Base-by-base conservation (phyloP, 2,888 invertebrate species). In the Eupithecia exiguata region DNA sequence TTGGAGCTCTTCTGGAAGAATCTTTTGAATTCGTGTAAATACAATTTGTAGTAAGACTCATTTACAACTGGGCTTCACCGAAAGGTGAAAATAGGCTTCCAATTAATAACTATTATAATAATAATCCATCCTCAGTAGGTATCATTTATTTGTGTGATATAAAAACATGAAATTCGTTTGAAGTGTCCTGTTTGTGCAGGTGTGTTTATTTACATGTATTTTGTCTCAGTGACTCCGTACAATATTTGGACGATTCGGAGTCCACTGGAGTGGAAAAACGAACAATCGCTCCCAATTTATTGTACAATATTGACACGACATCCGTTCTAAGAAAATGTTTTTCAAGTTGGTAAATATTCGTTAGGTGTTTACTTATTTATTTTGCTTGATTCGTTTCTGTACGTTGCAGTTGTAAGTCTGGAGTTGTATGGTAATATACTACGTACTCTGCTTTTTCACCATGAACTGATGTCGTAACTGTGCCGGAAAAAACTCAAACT, bases 201-300 rank as follows among this genome's bases (percentile, higher is more conserved):
- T 40, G 71, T 72, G 75, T 78, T 78, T 82, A 80, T 82, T 81
- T 81, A 80, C 80, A 78, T 81, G 72, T 71, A 78, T 78, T 78
- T 76, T 78, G 76, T 81, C 75, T 79, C 79, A 78, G 74, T 80
- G 77, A 69, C 74, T 76, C 74, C 76, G 77, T 80, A 81, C 83
- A 80, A 83, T 83, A 82, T 84, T 84, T 84, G 83, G 74, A 79
- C 80, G 76, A 77, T 76, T 78, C 77, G 70, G 68, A 74, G 61
- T 78, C 68, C 79, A 77, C 76, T 84, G 81, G 78, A 66, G 75
- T 81, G 84, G 82, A 83, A 84, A 79, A 82, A 83, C 79, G 82
- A 79, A 83, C 82, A 81, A 79, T 81, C 78, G 81, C 79, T 80
- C 75, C 74, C 74, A 78, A 76, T 80, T 80, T 81, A 80, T 76